Percentiles rank a stretch among this genome's conserved stretches.
Evolutionary conservation across 1,140 invertebrate genomes (phyloP).

Genomic region (Galleria mellonella): DNA sequence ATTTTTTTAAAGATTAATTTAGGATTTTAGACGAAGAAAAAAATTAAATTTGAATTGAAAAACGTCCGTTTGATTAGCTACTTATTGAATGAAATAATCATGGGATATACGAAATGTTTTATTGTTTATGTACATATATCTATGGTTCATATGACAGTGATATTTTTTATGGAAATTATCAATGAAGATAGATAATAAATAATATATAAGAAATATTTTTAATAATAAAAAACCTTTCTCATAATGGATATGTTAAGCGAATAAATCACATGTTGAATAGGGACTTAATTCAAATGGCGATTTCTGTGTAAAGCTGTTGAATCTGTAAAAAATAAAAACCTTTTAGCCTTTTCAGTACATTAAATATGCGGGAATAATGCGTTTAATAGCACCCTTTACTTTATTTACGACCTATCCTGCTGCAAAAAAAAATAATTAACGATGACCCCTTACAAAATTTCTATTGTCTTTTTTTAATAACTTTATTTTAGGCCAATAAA

Average conservation of each 20-base stretch:
- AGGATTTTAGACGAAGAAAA: no score
- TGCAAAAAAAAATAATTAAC: conserved; percentile 63
- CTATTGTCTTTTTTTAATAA: conserved; percentile 48
- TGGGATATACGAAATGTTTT: no score
- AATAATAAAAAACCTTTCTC: no score
- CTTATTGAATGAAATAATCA: no score
- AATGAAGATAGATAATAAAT: no score
- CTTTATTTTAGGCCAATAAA: conserved; percentile 2
- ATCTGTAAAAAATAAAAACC: conserved; percentile 57
- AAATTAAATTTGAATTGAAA: no score
- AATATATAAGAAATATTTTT: no score
- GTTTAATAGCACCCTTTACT: conserved; percentile 70
- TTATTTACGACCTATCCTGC: conserved; percentile 56
- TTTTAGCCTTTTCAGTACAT: conserved; percentile 68
- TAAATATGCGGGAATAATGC: conserved; percentile 70
- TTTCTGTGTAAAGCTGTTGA: conserved; percentile 63
- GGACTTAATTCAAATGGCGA: conserved; percentile 50
- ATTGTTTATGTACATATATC: no score
- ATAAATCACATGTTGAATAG: conserved; percentile 52
- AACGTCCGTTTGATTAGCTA: no score
- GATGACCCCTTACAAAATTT: conserved; percentile 42
- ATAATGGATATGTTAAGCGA: conserved; percentile 4
- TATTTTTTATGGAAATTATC: no score
- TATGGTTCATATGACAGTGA: no score
- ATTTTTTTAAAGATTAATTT: no score